Evolutionary conservation across 2,888 invertebrate species (phyloP).

Genomic region (Dryobota labecula): DNA sequence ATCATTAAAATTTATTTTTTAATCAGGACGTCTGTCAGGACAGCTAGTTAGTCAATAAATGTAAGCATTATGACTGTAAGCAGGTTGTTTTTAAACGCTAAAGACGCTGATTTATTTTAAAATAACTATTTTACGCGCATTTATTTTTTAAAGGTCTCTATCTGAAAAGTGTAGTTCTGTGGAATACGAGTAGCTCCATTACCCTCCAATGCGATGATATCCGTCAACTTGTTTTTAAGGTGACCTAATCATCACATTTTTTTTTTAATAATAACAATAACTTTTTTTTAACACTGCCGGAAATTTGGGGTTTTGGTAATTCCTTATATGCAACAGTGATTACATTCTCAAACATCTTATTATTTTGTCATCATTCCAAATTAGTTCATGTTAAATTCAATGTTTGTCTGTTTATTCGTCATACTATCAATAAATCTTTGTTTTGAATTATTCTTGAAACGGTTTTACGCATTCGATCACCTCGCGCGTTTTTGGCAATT

Average conservation of each 20-base stretch:
- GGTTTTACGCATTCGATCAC: background rate
- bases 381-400: constrained; percentile 8
- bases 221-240: background rate
- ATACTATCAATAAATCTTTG: background rate
- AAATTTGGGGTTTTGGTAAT: background rate
- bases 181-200: too few relatives aligned
- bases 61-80: too few relatives aligned
- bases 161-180: too few relatives aligned
- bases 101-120: too few relatives aligned
- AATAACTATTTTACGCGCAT: too few relatives aligned
- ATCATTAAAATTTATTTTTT: too few relatives aligned
- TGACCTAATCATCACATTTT: constrained; percentile 1
- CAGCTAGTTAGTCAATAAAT: too few relatives aligned
- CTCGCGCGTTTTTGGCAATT: background rate
- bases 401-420: background rate
- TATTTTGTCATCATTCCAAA: constrained; percentile 34
- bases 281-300: constrained; percentile 22
- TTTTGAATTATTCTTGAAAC: background rate
- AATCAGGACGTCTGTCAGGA: too few relatives aligned
- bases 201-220: too few relatives aligned
- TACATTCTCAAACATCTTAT: constrained; percentile 10
- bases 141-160: too few relatives aligned
- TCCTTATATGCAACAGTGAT: constrained; percentile 35
- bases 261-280: background rate
- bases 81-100: too few relatives aligned